Percentiles rank a stretch among this genome's conserved stretches.
phyloP scores from a whole-genome alignment of 2,888 invertebrate genomes.

The Caenorhabditis angaria region DNA sequence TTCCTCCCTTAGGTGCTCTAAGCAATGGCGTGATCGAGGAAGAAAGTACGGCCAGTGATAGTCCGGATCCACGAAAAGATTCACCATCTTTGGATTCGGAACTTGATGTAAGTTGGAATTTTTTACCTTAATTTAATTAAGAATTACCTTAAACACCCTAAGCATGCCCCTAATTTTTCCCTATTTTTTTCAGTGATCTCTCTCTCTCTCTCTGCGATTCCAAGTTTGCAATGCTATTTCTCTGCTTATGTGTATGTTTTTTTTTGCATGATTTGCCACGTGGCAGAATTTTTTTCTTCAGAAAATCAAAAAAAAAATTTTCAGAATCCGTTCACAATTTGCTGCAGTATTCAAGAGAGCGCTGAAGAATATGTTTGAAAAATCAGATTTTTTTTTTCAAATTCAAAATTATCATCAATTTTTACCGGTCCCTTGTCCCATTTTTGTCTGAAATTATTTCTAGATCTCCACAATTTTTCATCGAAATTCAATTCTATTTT shows the following conservation, averaged over 20 bases:
- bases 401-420: too few relatives aligned
- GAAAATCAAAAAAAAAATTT: background rate
- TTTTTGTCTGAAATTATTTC: too few relatives aligned
- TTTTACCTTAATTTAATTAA: background rate
- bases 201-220: too few relatives aligned
- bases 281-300: background rate
- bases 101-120: conserved; percentile 26
- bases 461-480: too few relatives aligned
- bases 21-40: conserved; percentile 54
- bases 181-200: too few relatives aligned
- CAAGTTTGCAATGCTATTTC: background rate
- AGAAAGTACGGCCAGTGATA: conserved; percentile 51
- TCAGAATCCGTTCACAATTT: conserved; percentile 42
- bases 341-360: conserved; percentile 35
- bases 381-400: too few relatives aligned
- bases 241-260: background rate
- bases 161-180: too few relatives aligned
- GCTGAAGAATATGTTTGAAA: conserved; percentile 45
- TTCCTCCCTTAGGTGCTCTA: conserved; percentile 26
- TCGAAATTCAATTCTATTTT: too few relatives aligned
- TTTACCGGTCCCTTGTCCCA: too few relatives aligned
- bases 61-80: conserved; percentile 46
- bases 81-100: conserved; percentile 51
- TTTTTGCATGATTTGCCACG: too few relatives aligned
- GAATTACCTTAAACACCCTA: background rate